phyloP scores from a whole-genome alignment of 2,888 invertebrate genomes.

The Anthoptus insignis region DNA sequence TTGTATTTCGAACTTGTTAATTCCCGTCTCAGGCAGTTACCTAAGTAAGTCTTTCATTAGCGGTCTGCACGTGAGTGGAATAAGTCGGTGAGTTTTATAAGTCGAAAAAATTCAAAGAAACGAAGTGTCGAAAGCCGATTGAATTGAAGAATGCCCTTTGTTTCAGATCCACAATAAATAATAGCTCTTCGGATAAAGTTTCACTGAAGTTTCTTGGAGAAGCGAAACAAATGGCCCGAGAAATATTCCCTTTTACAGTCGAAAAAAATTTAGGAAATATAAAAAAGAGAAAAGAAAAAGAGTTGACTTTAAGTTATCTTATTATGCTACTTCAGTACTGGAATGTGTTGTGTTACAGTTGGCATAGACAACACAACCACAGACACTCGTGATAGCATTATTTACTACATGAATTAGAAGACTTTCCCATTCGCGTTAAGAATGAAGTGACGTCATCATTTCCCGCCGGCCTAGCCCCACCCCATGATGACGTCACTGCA shows the following conservation, averaged over 20 bases:
- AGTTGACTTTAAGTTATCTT: too few relatives aligned
- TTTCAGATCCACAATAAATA: constrained; percentile 37
- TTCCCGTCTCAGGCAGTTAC: constrained; percentile 77
- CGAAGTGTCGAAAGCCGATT: constrained; percentile 29
- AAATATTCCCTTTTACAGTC: constrained; percentile 8
- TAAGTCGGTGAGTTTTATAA: constrained; percentile 66
- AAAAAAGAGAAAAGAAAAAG: too few relatives aligned
- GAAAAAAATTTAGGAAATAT: neutral
- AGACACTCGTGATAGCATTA: too few relatives aligned
- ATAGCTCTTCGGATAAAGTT: constrained; percentile 29
- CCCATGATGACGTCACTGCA: too few relatives aligned
- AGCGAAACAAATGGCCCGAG: constrained; percentile 15
- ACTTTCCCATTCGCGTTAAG: too few relatives aligned
- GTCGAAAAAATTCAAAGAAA: constrained; percentile 70
- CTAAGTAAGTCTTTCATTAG: constrained; percentile 85
- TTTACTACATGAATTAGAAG: too few relatives aligned
- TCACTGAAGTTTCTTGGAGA: constrained; percentile 18
- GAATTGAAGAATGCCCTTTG: constrained; percentile 26
- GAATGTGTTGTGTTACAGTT: too few relatives aligned
- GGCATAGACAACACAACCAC: too few relatives aligned
- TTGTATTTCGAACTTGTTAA: constrained; percentile 85
- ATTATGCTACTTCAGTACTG: too few relatives aligned
- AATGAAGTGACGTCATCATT: too few relatives aligned
- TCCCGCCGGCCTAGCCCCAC: too few relatives aligned
- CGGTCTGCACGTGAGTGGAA: constrained; percentile 79